A percentile compares a stretch with the other conserved stretches of the same genome.
phyloP scores from a whole-genome alignment of 2,797 vertebrate genomes.

The Anguilla anguilla region DNA sequence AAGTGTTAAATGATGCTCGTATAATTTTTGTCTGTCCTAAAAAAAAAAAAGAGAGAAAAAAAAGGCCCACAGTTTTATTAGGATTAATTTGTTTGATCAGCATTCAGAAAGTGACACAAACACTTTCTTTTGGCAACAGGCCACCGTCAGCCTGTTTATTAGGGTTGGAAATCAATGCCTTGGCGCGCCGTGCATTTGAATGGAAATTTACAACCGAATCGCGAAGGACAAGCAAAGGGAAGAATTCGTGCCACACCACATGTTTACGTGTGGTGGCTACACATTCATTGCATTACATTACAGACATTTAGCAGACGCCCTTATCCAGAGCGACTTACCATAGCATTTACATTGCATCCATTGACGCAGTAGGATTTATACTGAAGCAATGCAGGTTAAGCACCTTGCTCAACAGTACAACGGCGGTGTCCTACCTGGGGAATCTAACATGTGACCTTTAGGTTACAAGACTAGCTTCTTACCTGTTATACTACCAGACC shows the following conservation, averaged over 20 bases:
- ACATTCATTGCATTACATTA: neutral
- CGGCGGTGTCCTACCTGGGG: too few species aligned
- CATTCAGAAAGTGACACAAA: neutral
- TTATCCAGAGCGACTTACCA: too few species aligned
- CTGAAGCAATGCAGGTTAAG: too few species aligned
- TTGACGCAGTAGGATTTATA: too few species aligned
- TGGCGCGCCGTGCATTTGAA: neutral
- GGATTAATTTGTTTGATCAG: neutral
- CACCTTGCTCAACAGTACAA: too few species aligned
- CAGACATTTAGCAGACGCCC: too few species aligned
- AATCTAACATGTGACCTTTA: too few species aligned
- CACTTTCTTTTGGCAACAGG: neutral
- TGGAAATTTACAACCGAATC: neutral
- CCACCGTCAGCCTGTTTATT: neutral
- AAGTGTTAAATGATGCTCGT: neutral
- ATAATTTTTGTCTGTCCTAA: neutral
- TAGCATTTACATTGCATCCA: too few species aligned
- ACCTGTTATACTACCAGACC: too few species aligned
- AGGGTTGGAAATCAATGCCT: neutral
- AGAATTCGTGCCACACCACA: neutral
- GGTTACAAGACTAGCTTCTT: too few species aligned
- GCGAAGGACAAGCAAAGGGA: neutral
- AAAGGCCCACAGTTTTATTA: neutral
- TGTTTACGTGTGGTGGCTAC: neutral
- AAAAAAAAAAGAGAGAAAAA: neutral